phyloP scores from a whole-genome alignment of 2,888 invertebrate species.

The Rhabditoides inermis region DNA sequence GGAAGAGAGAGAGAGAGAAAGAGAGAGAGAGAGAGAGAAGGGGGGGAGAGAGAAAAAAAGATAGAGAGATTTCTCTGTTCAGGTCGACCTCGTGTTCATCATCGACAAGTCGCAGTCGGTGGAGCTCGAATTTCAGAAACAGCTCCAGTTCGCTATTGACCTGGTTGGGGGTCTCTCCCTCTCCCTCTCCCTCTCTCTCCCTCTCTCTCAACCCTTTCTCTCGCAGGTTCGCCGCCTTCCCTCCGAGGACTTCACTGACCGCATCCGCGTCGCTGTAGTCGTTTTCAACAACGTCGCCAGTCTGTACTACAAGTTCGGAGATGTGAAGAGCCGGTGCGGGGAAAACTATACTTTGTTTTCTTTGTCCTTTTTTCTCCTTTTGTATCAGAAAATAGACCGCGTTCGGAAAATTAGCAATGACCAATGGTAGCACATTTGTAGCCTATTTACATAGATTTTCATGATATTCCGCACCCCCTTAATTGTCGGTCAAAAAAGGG shows the following conservation, averaged over 20 bases:
- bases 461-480: no score
- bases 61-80: slow-evolving; percentile 1
- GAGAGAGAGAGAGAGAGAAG: slow-evolving; percentile 7
- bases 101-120: slow-evolving; percentile 42
- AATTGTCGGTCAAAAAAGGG: no score
- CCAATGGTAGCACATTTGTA: no score
- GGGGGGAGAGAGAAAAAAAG: neutral
- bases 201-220: no score
- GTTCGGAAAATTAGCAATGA: no score
- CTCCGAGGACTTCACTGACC: slow-evolving; percentile 21
- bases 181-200: no score
- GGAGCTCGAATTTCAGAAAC: slow-evolving; percentile 32
- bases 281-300: slow-evolving; percentile 28
- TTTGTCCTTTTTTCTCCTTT: no score
- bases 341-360: neutral
- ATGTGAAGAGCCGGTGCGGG: neutral
- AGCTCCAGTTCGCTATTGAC: slow-evolving; percentile 34
- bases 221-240: slow-evolving; percentile 32
- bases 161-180: slow-evolving; percentile 28
- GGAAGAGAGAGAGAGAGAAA: slow-evolving; percentile 2
- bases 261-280: slow-evolving; percentile 30
- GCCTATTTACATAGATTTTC: no score
- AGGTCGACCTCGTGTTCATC: slow-evolving; percentile 37
- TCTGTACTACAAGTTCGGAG: neutral
- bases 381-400: no score